A percentile compares a stretch with the other conserved stretches of the same genome.
Evolutionary conservation across 2,888 invertebrate species (phyloP).

Genomic region (Polydrusus pterygomalis): DNA sequence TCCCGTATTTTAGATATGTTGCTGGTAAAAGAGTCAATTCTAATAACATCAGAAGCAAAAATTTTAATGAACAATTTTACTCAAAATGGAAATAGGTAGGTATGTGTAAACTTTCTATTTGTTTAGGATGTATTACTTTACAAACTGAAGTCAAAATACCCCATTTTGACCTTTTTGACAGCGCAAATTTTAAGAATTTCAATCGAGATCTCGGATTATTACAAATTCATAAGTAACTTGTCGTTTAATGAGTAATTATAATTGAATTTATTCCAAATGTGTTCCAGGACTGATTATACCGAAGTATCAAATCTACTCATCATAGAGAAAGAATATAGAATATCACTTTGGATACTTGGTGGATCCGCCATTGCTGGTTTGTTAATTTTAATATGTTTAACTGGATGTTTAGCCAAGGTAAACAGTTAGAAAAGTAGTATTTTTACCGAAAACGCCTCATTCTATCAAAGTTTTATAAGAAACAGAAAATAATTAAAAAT

Average conservation of each 20-base stretch:
- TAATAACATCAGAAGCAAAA: constrained; percentile 16
- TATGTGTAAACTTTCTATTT: background rate
- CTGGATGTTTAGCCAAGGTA: constrained; percentile 38
- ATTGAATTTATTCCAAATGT: no score
- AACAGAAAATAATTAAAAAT: no score
- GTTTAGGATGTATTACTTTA: no score
- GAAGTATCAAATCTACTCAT: constrained; percentile 32
- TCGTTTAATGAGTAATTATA: no score
- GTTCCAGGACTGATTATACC: constrained; percentile 36
- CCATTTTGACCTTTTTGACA: no score
- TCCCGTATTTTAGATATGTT: constrained; percentile 29
- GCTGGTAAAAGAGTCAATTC: constrained; percentile 12
- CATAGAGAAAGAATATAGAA: constrained; percentile 24
- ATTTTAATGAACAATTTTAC: constrained; percentile 16
- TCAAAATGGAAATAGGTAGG: constrained; percentile 36
- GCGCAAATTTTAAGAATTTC: no score
- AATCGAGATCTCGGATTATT: no score
- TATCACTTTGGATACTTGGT: constrained; percentile 44
- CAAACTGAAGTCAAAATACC: no score
- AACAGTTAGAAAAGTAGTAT: background rate
- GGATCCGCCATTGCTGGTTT: constrained; percentile 42
- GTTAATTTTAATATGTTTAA: constrained; percentile 41
- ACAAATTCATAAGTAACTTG: no score
- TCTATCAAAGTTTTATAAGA: no score
- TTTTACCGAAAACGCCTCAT: no score